Evolutionary conservation across 2,797 vertebrate species (phyloP).

Genomic region (Esox lucius): DNA sequence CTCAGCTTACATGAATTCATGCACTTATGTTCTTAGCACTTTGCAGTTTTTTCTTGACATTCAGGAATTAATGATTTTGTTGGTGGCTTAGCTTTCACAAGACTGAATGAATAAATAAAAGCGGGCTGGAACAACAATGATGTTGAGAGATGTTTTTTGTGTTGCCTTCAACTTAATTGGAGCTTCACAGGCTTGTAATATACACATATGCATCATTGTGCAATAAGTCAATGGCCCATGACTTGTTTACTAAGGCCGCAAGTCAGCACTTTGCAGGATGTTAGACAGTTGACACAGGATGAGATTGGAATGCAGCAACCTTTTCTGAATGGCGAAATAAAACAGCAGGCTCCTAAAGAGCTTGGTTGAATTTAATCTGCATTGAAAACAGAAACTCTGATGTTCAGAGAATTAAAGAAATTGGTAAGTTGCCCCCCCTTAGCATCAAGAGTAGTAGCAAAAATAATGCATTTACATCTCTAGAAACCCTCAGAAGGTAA

Average conservation of each 20-base stretch:
- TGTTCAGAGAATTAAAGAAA: not conserved
- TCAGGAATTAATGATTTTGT: slow-evolving; percentile 13
- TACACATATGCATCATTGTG: slow-evolving; percentile 24
- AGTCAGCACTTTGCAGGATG: slow-evolving; percentile 45
- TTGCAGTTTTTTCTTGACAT: slow-evolving; percentile 19
- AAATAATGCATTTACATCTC: no score
- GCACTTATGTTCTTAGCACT: not conserved
- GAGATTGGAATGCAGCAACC: slow-evolving; percentile 11
- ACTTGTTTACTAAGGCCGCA: slow-evolving; percentile 26
- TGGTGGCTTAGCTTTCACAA: not conserved
- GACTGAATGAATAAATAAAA: slow-evolving; percentile 15
- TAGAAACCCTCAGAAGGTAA: no score
- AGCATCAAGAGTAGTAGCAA: no score
- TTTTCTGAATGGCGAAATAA: slow-evolving; percentile 1
- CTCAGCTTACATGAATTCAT: not conserved
- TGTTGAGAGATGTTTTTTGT: not conserved
- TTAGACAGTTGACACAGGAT: slow-evolving; percentile 21
- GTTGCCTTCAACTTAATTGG: slow-evolving; percentile 38
- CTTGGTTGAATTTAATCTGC: not conserved
- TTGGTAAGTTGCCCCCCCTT: not conserved
- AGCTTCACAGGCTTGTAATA: slow-evolving; percentile 21
- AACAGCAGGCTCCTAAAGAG: not conserved
- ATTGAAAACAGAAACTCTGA: not conserved
- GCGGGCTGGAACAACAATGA: slow-evolving; percentile 16
- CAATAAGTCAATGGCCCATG: slow-evolving; percentile 47